Conservation (phyloP, 2,888 invertebrate genomes). For the Noctua janthina region DNA sequence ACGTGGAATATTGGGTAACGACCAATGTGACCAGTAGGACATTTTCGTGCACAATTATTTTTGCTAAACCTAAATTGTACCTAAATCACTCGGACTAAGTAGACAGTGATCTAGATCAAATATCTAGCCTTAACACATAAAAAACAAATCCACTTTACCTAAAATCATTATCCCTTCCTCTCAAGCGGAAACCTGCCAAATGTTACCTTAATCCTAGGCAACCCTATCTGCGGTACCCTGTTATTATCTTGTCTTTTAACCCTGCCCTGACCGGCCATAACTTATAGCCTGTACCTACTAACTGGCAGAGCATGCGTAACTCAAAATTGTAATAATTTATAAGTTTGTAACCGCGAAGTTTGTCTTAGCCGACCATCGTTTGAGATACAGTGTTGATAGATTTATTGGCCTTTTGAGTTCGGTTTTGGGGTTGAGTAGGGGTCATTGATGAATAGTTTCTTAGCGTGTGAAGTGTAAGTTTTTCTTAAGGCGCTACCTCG, state of each 20-base stretch:
- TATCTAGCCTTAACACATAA: conserved; percentile 4
- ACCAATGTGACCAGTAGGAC: not conserved
- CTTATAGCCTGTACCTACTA: conserved; percentile 60
- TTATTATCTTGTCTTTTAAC: conserved; percentile 53
- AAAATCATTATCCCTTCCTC: conserved; percentile 57
- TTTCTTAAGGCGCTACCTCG: not conserved
- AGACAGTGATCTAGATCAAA: conserved; percentile 13
- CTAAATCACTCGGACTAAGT: conserved; percentile 8
- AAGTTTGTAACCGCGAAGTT: conserved; percentile 50
- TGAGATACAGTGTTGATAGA: conserved; percentile 56
- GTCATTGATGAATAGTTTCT: conserved; percentile 22
- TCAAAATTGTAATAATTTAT: conserved; percentile 72
- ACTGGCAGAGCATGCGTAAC: conserved; percentile 63
- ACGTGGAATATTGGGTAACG: not conserved
- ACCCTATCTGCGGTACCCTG: not conserved
- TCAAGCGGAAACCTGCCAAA: conserved; percentile 56
- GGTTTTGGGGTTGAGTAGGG: conserved; percentile 3
- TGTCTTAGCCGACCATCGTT: conserved; percentile 56
- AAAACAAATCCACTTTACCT: conserved; percentile 26
- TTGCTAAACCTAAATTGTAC: not conserved
- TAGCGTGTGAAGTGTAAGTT: not conserved
- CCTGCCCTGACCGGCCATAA: conserved; percentile 68
- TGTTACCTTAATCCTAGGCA: conserved; percentile 28
- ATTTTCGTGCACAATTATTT: not conserved
- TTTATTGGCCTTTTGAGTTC: conserved; percentile 47